Conservation (phyloP, 1,140 invertebrate genomes). For the Plectrocnemia conspersa region DNA sequence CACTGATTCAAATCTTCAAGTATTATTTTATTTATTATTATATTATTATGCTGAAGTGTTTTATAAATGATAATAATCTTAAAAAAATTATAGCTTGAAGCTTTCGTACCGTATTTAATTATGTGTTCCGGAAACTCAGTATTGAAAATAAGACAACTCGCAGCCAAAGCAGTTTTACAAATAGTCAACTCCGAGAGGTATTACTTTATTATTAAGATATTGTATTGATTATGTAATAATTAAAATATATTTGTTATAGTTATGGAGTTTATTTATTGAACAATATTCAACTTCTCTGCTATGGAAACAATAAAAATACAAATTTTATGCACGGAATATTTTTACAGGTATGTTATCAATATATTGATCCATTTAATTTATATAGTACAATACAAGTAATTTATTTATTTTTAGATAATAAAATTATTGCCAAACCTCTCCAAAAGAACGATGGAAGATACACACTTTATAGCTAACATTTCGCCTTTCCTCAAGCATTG, state of each 20-base stretch:
- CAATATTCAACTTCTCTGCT: constrained; percentile 37
- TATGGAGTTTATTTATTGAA: not conserved
- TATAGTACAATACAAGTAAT: not conserved
- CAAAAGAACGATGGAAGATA: constrained; percentile 10
- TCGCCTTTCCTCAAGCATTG: constrained; percentile 10
- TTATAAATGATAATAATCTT: constrained; percentile 1
- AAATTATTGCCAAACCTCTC: constrained; percentile 21
- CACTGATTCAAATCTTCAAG: constrained; percentile 61
- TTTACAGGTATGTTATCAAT: constrained; percentile 40
- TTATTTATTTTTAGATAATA: constrained; percentile 30
- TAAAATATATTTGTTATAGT: not conserved
- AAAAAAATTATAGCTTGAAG: constrained; percentile 38
- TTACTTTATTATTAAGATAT: not conserved
- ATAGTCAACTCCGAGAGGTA: constrained; percentile 40
- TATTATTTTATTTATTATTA: constrained; percentile 36
- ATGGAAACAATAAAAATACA: constrained; percentile 37
- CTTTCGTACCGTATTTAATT: constrained; percentile 41
- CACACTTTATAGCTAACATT: not conserved
- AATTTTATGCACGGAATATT: constrained; percentile 49
- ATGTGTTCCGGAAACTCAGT: constrained; percentile 39
- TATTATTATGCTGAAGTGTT: not conserved
- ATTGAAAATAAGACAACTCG: constrained; percentile 41
- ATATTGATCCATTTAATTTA: constrained; percentile 1
- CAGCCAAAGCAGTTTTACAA: constrained; percentile 43
- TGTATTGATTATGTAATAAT: not conserved